Evolutionary conservation across 53 echinoderm and acorn worm species (phyloP), one percentile per base, ranked within the genome.

Genomic region (Temnopleurus reevesii): DNA sequence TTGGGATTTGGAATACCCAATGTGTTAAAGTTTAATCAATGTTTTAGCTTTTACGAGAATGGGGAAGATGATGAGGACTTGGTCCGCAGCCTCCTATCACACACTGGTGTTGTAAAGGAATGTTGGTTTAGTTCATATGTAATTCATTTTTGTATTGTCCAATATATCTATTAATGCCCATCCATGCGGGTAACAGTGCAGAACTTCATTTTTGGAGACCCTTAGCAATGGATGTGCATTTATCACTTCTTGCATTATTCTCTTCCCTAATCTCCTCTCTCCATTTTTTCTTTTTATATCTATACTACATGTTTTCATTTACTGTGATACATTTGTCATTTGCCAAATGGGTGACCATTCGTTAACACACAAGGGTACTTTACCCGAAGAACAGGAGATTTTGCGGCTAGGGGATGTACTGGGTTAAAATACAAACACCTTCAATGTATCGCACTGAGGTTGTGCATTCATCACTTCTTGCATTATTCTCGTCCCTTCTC

Each of bases 21-120:
- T 23, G 41, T 23, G 38, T 71, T 71, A 71, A 71, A 38, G 41
- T 41, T 71, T 71, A 41, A 71, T 71, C 71, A 71, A 71, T 71
- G 71, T 35, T 71, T 71, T 71, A 71, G 41, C 71, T 71, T 71
- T 71, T 71, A 71, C 71, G 4, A 21, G n/a, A 43, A 71, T 71
- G 71, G 36, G 71, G n/a, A 21, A 41, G 21, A 21, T 71, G 71
- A 71, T n/a, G 71, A 55, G 6, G 38, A 8, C 41, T 71, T n/a
- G 71, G 12, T 31, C 26, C 57, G 4, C 71, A 36, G 19, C 71
- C 71, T 38, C 23, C 71, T 41, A 41, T 2, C 43, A 12, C 7
- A 12, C 21, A 0, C 41, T n/a, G 41, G 71, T 56, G 18, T n/a
- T 15, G 1, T 18, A 21, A 4, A 24, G 7, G 56, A 56, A 3